A percentile compares a stretch with the other conserved stretches of the same genome.
These are phyloP conservation scores for Narcine bancroftii DNA, from an alignment of 2,113 vertebrate species.

Conservation along the genomic window DNA sequence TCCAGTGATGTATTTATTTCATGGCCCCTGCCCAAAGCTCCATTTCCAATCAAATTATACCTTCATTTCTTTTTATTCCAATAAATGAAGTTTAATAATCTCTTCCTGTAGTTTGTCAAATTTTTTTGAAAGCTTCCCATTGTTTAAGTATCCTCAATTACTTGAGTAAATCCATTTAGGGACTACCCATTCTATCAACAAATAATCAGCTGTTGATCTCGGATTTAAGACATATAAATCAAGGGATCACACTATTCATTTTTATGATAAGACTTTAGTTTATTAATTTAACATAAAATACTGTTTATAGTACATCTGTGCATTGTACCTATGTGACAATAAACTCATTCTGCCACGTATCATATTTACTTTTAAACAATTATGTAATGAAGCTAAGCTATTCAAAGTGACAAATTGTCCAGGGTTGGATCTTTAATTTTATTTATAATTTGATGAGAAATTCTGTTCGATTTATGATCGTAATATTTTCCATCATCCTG, in stretches of 20 bases:
- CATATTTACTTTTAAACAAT: too few species aligned
- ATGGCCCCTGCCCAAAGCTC: background rate
- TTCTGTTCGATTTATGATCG: background rate
- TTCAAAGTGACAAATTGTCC: background rate
- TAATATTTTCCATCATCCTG: background rate
- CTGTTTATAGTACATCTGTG: too few species aligned
- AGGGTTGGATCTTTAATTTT: background rate
- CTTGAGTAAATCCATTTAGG: background rate
- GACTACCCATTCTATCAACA: background rate
- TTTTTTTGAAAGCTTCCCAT: background rate
- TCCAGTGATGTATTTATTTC: background rate
- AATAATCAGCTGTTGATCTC: background rate
- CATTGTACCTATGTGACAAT: too few species aligned
- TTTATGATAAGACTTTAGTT: background rate
- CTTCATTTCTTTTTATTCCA: background rate
- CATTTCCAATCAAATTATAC: background rate
- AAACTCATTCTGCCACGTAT: too few species aligned
- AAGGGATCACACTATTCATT: background rate
- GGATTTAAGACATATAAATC: background rate
- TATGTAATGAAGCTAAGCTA: background rate
- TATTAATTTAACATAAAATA: background rate
- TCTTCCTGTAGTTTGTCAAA: background rate
- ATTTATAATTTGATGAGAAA: background rate
- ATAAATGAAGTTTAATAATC: background rate
- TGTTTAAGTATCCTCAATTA: background rate